These are phyloP conservation scores for Koerneria pararmatus DNA, from an alignment of 2,888 invertebrate species.

Conservation along the genomic window DNA sequence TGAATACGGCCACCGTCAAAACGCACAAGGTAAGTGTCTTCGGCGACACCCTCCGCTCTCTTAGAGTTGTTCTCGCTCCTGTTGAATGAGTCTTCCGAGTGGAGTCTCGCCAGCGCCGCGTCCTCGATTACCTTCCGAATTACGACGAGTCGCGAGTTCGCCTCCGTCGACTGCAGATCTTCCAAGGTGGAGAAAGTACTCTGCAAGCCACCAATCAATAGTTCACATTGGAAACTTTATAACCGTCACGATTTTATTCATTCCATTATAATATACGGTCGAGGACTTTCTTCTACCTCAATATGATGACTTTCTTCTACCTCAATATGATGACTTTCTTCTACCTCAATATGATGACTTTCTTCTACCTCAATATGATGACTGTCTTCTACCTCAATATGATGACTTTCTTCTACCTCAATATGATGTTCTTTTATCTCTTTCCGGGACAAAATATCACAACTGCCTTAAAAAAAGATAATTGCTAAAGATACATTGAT, in stretches of 20 bases:
- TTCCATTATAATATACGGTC: too few relatives aligned
- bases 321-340: too few relatives aligned
- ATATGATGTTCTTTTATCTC: neutral
- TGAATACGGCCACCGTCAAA: too few relatives aligned
- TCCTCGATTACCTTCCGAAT: constrained; percentile 17
- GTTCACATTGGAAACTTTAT: too few relatives aligned
- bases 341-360: too few relatives aligned
- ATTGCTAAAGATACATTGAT: constrained; percentile 19
- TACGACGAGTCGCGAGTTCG: neutral
- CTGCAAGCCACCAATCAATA: too few relatives aligned
- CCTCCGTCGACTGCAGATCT: neutral
- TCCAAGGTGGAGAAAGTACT: neutral
- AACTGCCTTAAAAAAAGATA: too few relatives aligned
- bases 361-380: too few relatives aligned
- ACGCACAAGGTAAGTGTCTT: constrained; percentile 4
- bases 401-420: neutral
- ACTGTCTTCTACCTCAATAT: too few relatives aligned
- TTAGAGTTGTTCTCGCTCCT: constrained; percentile 11
- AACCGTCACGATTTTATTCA: too few relatives aligned
- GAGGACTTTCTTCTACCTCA: too few relatives aligned
- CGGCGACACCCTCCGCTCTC: constrained; percentile 7
- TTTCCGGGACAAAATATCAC: neutral
- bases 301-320: too few relatives aligned
- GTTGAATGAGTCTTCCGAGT: constrained; percentile 11
- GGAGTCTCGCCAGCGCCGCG: constrained; percentile 8